Evolutionary conservation across 2,797 vertebrate genomes (phyloP), one percentile per base, ranked within the genome.

Genomic region (Cuniculus paca): DNA sequence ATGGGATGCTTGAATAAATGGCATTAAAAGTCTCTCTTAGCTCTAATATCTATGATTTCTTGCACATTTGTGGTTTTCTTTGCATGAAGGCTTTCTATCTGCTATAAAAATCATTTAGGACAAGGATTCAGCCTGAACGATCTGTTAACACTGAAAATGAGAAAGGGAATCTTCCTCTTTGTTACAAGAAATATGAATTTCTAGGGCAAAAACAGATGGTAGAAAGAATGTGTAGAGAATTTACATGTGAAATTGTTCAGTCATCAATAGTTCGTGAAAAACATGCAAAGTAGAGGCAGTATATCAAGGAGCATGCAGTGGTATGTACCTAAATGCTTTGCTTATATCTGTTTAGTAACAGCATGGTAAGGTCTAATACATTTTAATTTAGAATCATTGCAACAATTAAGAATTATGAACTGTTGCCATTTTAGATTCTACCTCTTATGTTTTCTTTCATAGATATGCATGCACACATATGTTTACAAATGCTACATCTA

Each of bases 321-420:
- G 50, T 11, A 13, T 12, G 26, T 17, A 20, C 14, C 28, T 74
- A 75, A 48, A 36, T 31, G 42, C 54, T 22, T 24, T 88, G 24
- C 17, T 42, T 56, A 14, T 52, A 56, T 22, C 31, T 58, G 5
- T 36, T 81, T 79, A 65, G 65, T 10, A 90, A 83, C 24, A 80
- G 50, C 24, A n/a, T 1, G 19, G 16, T 39, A 88, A 92, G 5
- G 82, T 56, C 6, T 34, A 68, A 68, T 56, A 56, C 4, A 61
- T 61, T 85, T 90, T 39, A 78, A 39, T 60, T 74, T 82, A 70
- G 24, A 79, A 68, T 84, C 45, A 17, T n/a, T 70, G 28, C 22
- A 78, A 75, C 39, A 81, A 52, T 83, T 70, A 85, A 88, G 28
- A 88, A 65, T 91, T 84, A 50, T 42, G 36, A 85, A 79, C 52